phyloP scores from a whole-genome alignment of 2,797 vertebrate genomes.

The Aldrovandia affinis region DNA sequence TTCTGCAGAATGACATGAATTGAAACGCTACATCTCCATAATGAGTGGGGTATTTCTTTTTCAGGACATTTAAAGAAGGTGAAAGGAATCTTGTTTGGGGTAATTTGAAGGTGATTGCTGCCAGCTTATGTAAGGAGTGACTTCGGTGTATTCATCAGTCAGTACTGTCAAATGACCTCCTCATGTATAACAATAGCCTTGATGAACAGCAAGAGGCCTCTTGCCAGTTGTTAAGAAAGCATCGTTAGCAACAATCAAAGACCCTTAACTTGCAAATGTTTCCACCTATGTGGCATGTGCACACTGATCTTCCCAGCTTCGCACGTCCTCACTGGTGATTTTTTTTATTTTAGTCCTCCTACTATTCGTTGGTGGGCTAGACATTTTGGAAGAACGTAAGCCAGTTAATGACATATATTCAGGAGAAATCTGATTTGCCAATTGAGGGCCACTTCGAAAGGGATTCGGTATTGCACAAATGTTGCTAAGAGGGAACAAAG shows the following conservation, averaged over 20 bases:
- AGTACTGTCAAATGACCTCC: slow-evolving; percentile 24
- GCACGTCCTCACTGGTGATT: background rate
- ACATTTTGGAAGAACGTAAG: too few relatives aligned
- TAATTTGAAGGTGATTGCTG: slow-evolving; percentile 40
- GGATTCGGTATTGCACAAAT: too few relatives aligned
- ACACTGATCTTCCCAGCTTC: background rate
- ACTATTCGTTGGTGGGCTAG: too few relatives aligned
- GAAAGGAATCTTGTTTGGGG: too few relatives aligned
- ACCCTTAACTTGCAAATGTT: slow-evolving; percentile 1
- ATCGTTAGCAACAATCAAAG: slow-evolving; percentile 21
- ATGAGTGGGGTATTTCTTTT: slow-evolving; percentile 52
- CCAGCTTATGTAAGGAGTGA: slow-evolving; percentile 36
- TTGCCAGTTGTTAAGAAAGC: slow-evolving; percentile 13
- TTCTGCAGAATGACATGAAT: slow-evolving; percentile 55
- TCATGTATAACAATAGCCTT: slow-evolving; percentile 38
- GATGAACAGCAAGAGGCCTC: slow-evolving; percentile 40
- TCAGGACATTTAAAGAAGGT: slow-evolving; percentile 52
- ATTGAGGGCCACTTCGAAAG: too few relatives aligned
- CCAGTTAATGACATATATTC: too few relatives aligned
- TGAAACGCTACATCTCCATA: slow-evolving; percentile 57
- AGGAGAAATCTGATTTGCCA: too few relatives aligned
- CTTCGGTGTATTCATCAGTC: slow-evolving; percentile 30
- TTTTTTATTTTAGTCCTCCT: too few relatives aligned
- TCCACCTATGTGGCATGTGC: background rate
- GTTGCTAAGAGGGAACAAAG: too few relatives aligned